Conservation (phyloP, 2,888 invertebrate species). For the Synanthedon vespiformis region DNA sequence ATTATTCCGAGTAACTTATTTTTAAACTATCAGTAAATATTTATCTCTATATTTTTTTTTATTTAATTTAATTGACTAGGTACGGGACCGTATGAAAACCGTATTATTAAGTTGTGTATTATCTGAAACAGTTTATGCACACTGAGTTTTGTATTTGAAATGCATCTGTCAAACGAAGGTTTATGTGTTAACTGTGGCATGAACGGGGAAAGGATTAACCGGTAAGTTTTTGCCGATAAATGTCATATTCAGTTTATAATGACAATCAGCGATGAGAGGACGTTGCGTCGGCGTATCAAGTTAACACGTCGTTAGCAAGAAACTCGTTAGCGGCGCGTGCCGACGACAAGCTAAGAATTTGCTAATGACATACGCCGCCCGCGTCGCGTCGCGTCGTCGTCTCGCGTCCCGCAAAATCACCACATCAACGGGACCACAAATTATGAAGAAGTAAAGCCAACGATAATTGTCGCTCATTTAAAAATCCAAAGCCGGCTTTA, state of each 20-base stretch:
- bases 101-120: too few relatives aligned
- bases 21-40: too few relatives aligned
- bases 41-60: too few relatives aligned
- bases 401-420: background rate
- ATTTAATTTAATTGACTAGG: too few relatives aligned
- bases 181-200: too few relatives aligned
- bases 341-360: constrained; percentile 62
- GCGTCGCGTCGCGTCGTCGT: background rate
- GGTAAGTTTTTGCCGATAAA: background rate
- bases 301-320: constrained; percentile 63
- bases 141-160: too few relatives aligned
- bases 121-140: too few relatives aligned
- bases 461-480: background rate
- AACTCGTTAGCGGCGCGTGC: constrained; percentile 64
- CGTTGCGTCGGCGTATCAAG: constrained; percentile 36
- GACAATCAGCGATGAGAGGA: constrained; percentile 13
- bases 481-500: too few relatives aligned
- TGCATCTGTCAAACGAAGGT: too few relatives aligned
- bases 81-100: too few relatives aligned
- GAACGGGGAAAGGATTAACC: background rate
- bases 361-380: constrained; percentile 49
- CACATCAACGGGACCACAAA: background rate
- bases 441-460: background rate
- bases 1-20: too few relatives aligned
- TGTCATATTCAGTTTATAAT: constrained; percentile 2